Conservation (phyloP, 1,140 invertebrate genomes). For the Eupristina koningsbergeri region DNA sequence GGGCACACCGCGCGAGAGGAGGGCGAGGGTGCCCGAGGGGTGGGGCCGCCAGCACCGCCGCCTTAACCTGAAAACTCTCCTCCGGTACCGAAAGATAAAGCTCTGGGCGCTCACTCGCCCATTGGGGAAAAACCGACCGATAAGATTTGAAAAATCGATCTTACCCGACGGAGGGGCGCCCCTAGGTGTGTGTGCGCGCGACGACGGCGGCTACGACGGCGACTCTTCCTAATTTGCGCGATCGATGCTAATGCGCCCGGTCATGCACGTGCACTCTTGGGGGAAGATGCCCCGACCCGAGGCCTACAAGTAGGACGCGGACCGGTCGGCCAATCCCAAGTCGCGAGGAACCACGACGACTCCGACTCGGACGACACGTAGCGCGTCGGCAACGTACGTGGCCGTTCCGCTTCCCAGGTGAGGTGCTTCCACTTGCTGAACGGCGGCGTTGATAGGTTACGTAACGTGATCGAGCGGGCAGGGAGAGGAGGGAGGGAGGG, state of each 20-base stretch:
- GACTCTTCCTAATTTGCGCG: background rate
- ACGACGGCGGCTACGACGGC: background rate
- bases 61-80: slow-evolving; percentile 13
- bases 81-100: background rate
- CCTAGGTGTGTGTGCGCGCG: background rate
- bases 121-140: background rate
- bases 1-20: background rate
- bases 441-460: no score
- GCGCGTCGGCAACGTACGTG: background rate
- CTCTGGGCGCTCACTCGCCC: background rate
- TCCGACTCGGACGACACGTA: background rate
- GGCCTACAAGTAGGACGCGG: background rate
- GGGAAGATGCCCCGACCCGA: background rate
- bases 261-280: background rate
- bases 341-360: background rate
- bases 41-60: background rate
- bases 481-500: background rate
- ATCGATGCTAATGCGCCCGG: slow-evolving; percentile 5
- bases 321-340: background rate
- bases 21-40: background rate
- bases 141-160: slow-evolving; percentile 19
- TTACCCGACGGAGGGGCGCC: background rate
- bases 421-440: background rate
- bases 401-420: background rate
- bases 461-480: no score